Percentiles rank a stretch among this genome's conserved stretches.
Conservation (phyloP, 2,888 invertebrate genomes). For the Drosophila mimetica region DNA sequence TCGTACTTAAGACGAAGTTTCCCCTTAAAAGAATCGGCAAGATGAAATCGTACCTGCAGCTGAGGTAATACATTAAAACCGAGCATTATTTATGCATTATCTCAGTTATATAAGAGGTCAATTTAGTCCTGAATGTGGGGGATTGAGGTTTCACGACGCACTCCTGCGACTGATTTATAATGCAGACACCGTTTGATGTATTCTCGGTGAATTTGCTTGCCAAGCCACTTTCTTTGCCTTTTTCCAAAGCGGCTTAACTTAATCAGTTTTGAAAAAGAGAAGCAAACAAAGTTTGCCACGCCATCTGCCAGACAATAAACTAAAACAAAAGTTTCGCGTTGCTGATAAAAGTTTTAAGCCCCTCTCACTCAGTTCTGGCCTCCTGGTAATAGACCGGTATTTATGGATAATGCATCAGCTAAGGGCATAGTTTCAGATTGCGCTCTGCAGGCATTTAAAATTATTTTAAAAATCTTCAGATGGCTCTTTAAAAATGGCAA, state of each 20-base stretch:
- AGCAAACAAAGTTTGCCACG: constrained; percentile 43
- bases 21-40: too few species aligned
- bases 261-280: constrained; percentile 57
- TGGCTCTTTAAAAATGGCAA: background rate
- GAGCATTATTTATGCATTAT: constrained; percentile 27
- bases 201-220: constrained; percentile 19
- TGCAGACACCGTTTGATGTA: constrained; percentile 42
- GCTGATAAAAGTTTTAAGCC: constrained; percentile 62
- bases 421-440: background rate
- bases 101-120: constrained; percentile 24
- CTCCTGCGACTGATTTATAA: constrained; percentile 27
- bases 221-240: constrained; percentile 3
- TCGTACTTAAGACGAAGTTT: constrained; percentile 22
- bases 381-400: background rate
- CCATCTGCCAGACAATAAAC: constrained; percentile 71
- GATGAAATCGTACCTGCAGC: too few species aligned
- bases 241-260: constrained; percentile 47
- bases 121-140: constrained; percentile 1
- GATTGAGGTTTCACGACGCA: background rate
- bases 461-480: background rate
- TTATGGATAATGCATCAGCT: constrained; percentile 17
- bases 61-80: background rate
- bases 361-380: background rate
- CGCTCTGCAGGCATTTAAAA: background rate
- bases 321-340: constrained; percentile 67